Percentiles rank a stretch among this genome's conserved stretches.
phyloP scores from a whole-genome alignment of 2,888 invertebrate genomes.

The Octodonta nipae region DNA sequence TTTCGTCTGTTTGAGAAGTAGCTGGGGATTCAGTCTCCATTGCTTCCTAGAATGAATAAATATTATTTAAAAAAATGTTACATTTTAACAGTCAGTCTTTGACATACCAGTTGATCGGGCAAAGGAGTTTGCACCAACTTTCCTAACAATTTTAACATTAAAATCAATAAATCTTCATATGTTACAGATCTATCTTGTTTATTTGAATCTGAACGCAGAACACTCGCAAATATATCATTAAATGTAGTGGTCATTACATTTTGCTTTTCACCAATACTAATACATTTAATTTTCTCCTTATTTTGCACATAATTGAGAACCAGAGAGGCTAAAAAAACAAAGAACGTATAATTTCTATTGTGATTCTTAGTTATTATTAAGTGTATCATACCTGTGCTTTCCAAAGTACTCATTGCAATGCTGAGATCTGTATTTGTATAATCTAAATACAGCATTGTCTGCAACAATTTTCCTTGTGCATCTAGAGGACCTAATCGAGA shows the following conservation, averaged over 20 bases:
- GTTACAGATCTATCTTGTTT: slow-evolving; percentile 53
- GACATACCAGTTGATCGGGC: slow-evolving; percentile 31
- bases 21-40: slow-evolving; percentile 35
- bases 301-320: slow-evolving; percentile 43
- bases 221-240: slow-evolving; percentile 64
- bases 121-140: slow-evolving; percentile 51
- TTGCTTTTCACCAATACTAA: slow-evolving; percentile 39
- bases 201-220: slow-evolving; percentile 48
- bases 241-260: slow-evolving; percentile 46
- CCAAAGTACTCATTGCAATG: slow-evolving; percentile 59
- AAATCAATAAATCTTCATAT: slow-evolving; percentile 57
- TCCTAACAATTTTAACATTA: slow-evolving; percentile 50
- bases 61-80: no score
- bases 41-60: slow-evolving; percentile 29
- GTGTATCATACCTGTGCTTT: slow-evolving; percentile 44
- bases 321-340: slow-evolving; percentile 24
- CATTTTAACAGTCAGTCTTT: background rate
- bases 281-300: slow-evolving; percentile 42
- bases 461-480: slow-evolving; percentile 60
- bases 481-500: slow-evolving; percentile 56
- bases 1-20: slow-evolving; percentile 68
- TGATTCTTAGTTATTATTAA: background rate
- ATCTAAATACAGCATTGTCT: slow-evolving; percentile 49
- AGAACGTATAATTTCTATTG: background rate
- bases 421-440: slow-evolving; percentile 56